Evolutionary conservation across 1,140 invertebrate genomes (phyloP).

Genomic region (Pseudoatta argentina): DNA sequence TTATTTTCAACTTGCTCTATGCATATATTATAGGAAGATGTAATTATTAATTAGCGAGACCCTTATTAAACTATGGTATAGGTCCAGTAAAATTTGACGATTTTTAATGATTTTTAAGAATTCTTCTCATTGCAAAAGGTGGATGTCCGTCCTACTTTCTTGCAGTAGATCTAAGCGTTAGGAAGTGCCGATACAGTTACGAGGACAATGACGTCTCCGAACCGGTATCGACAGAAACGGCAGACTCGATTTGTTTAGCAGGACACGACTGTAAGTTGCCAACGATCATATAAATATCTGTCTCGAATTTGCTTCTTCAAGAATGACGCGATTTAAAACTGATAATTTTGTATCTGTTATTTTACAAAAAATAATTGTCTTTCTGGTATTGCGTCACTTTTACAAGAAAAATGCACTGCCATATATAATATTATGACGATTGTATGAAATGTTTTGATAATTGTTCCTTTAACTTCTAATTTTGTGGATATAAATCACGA

Average conservation of each 20-base stretch:
- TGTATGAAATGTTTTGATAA: background rate
- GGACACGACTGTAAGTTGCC: background rate
- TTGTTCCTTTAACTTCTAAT: background rate
- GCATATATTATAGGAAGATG: background rate
- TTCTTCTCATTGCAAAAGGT: conserved; percentile 16
- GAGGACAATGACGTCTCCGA: conserved; percentile 78
- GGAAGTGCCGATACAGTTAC: conserved; percentile 81
- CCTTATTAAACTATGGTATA: background rate
- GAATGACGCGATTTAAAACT: background rate
- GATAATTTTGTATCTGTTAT: background rate
- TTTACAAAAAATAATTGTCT: background rate
- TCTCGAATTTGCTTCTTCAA: background rate
- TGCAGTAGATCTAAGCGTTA: conserved; percentile 77
- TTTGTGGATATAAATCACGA: background rate
- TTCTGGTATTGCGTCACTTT: background rate
- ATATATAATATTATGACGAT: background rate
- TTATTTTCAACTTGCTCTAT: background rate
- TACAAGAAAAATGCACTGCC: background rate
- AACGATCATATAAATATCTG: background rate
- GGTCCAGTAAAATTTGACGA: background rate
- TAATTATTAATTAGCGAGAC: background rate
- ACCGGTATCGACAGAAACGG: conserved; percentile 79
- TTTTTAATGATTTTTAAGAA: conserved; percentile 13
- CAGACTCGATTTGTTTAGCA: conserved; percentile 60
- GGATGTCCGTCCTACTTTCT: conserved; percentile 76